Evolutionary conservation across 1,140 invertebrate species (phyloP), one percentile per base, ranked within the genome.

Genomic region (Drosophila simulans): DNA sequence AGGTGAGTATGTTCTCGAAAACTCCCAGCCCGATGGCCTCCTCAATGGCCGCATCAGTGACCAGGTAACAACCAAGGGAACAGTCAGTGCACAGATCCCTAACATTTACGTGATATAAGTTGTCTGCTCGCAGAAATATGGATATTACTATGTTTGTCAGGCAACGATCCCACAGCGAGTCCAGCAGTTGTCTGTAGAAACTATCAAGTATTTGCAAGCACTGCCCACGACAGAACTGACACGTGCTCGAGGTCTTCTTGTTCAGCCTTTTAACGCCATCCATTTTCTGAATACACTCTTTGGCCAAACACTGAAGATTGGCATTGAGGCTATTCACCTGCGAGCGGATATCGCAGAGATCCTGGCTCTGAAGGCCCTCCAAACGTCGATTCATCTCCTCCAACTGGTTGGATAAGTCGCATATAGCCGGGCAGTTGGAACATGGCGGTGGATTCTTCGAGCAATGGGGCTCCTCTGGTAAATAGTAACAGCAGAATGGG

Each of bases 71-170:
- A 15, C 77, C 90, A 1, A 91, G 52, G 0, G 79, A 73, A 0
- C 11, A 7, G 4, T 64, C 70, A 0, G 42, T 59, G 2, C 31
- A 37, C 4, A 78, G 11, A 12, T 77, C 69, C 10, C 66, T 37
- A 0, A 91, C 40, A 42, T 88, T 88, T 7, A 91, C 69, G 25
- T 91, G 90, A 42, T 90, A 91, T 0, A 91, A 5, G 59, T 91
- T 88, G 37, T 91, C 86, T 3, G 74, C 55, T 7, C 86, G 69
- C 15, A 91, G 43, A 0, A 90, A 49, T 5, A 91, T 46, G 0
- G 82, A 71, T 1, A 91, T 31, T 0, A 80, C 46, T 4, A 88
- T 35, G 13, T 91, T 70, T 0, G 43, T 37, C 4, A 43, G 40
- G 1, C n/a, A 22, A 0, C 72, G 64, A 1, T 25, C 2, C 0